Evolutionary conservation across 2,888 invertebrate genomes (phyloP), one percentile per base, ranked within the genome.

Genomic region (Ceramica pisi): DNA sequence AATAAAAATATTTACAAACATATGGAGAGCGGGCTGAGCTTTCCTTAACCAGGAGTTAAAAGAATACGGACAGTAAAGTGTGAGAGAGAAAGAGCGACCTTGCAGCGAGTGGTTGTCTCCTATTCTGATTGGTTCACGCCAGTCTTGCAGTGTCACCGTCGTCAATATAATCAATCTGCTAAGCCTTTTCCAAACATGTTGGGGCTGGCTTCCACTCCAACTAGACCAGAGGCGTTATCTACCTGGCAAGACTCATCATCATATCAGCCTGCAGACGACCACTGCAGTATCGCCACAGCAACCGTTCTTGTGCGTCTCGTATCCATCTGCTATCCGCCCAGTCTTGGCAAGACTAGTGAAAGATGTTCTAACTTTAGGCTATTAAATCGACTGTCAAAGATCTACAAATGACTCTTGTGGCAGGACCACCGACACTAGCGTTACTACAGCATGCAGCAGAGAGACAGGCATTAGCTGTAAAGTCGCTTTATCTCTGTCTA

Each of bases 1-100:
- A 64, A 74, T 56, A 68, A 26, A n/a, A 46, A 61, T 67, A 26
- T 69, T 69, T 63, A n/a, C 8, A 38, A 21, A 38, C 14, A 57
- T 8, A 10, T 57, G 21, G 57, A 57, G 57, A 57, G 38, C 38
- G 57, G 57, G 38, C n/a, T 38, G 57, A 57, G 38, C 21, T 2
- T 21, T 31, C 10, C 5, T 2, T 31, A 55, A 19, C 2, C 9
- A 48, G n/a, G 16, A 46, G 10, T 5, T 12, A 21, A 21, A 21
- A 21, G 12, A 21, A 50, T 9, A 2, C 21, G 6, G 21, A n/a
- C 12, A 35, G n/a, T n/a, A n/a, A n/a, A 35, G 55, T 55, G 56
- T 35, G 50, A 12, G 23, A 16, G 23, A 51, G n/a, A 12, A 4
- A 35, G 35, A 35, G 31, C 35, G 12, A 35, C 6, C 6, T 6